phyloP scores from a whole-genome alignment of 1,140 invertebrate genomes.

The Aleiodes sp. region DNA sequence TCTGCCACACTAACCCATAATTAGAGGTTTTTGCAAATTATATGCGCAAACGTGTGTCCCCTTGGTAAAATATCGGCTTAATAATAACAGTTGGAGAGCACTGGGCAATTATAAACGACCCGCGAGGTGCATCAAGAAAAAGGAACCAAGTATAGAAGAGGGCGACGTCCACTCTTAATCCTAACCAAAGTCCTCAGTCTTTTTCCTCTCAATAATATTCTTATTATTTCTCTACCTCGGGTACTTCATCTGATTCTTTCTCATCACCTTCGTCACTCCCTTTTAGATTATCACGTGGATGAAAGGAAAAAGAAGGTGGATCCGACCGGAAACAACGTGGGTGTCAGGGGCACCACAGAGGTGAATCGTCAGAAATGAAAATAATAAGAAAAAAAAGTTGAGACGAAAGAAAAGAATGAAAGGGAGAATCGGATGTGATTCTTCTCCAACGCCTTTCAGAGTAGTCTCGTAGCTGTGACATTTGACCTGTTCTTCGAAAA shows the following conservation, averaged over 20 bases:
- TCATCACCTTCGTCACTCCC: neutral
- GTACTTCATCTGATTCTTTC: slow-evolving; percentile 9
- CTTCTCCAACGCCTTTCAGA: neutral
- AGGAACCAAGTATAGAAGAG: too few relatives aligned
- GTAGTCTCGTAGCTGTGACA: neutral
- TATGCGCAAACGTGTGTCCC: slow-evolving; percentile 65
- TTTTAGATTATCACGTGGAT: slow-evolving; percentile 11
- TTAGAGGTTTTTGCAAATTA: slow-evolving; percentile 66
- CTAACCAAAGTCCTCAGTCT: slow-evolving; percentile 30
- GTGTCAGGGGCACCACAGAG: slow-evolving; percentile 38
- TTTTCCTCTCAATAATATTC: slow-evolving; percentile 41
- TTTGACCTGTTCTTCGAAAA: slow-evolving; percentile 12
- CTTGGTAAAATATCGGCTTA: slow-evolving; percentile 66
- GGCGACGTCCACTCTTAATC: too few relatives aligned
- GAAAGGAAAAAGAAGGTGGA: slow-evolving; percentile 18
- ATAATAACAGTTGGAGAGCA: slow-evolving; percentile 66
- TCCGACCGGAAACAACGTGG: slow-evolving; percentile 48
- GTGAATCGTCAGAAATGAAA: slow-evolving; percentile 32
- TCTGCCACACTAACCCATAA: slow-evolving; percentile 61
- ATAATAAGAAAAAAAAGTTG: neutral
- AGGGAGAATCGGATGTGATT: neutral
- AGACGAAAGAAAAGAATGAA: neutral
- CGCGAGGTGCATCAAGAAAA: slow-evolving; percentile 51
- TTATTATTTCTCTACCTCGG: slow-evolving; percentile 37
- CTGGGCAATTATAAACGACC: slow-evolving; percentile 62